Conservation (phyloP, 2,888 invertebrate species). For the Tholera decimalis region DNA sequence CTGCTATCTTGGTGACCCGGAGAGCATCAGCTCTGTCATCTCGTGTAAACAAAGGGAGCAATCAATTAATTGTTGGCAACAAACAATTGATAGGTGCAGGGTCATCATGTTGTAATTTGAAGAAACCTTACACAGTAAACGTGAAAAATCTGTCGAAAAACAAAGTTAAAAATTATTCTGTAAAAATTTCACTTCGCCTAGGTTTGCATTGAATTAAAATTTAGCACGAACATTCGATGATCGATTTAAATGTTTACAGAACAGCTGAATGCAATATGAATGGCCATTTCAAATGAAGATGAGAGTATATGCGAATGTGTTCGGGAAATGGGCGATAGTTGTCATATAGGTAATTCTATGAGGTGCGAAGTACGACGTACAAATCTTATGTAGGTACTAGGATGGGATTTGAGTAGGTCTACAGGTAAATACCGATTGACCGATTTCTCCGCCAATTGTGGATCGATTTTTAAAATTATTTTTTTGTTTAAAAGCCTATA, state of each 20-base stretch:
- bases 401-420: background rate
- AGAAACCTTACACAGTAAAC: constrained; percentile 27
- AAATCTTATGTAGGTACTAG: background rate
- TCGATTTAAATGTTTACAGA: background rate
- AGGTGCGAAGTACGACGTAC: too few relatives aligned
- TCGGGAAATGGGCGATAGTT: background rate
- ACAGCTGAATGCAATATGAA: too few relatives aligned
- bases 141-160: background rate
- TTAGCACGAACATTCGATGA: too few relatives aligned
- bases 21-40: constrained; percentile 27
- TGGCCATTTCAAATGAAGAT: background rate
- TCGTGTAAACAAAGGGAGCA: constrained; percentile 35
- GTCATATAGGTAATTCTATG: background rate
- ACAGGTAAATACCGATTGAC: too few relatives aligned
- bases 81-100: constrained; percentile 22
- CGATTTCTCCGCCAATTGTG: too few relatives aligned
- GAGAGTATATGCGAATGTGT: background rate
- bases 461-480: too few relatives aligned
- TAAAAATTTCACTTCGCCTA: background rate
- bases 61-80: constrained; percentile 35
- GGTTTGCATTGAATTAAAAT: too few relatives aligned
- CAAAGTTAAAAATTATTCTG: background rate
- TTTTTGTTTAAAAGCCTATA: too few relatives aligned
- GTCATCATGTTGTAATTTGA: constrained; percentile 44
- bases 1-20: constrained; percentile 39